phyloP scores from a whole-genome alignment of 2,888 invertebrate species.

The Tanaodytes sp. region DNA sequence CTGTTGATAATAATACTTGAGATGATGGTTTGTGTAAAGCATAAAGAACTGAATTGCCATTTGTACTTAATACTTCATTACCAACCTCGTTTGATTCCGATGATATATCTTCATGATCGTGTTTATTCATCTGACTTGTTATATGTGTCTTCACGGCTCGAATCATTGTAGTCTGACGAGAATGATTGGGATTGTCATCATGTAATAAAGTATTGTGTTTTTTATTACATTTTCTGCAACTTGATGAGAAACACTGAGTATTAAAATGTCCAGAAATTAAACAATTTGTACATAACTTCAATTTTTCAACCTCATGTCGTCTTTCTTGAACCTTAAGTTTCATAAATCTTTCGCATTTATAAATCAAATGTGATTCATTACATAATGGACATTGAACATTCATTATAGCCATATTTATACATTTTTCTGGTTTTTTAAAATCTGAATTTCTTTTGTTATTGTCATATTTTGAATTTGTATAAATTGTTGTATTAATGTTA shows the following conservation, averaged over 20 bases:
- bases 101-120: neutral
- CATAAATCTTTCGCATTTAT: constrained; percentile 1
- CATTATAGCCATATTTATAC: too few relatives aligned
- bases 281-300: constrained; percentile 14
- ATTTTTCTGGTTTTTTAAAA: too few relatives aligned
- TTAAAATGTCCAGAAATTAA: constrained; percentile 2
- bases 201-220: constrained; percentile 19
- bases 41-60: neutral
- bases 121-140: too few relatives aligned
- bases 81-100: too few relatives aligned
- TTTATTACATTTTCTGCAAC: constrained; percentile 11
- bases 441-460: too few relatives aligned
- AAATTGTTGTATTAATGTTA: too few relatives aligned
- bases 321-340: neutral
- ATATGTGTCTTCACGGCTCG: too few relatives aligned
- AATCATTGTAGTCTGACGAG: neutral
- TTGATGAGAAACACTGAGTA: neutral
- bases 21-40: neutral
- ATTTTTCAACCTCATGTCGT: constrained; percentile 5
- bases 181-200: neutral
- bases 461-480: too few relatives aligned
- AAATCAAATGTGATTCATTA: constrained; percentile 8
- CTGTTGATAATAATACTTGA: constrained; percentile 18
- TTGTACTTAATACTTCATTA: neutral
- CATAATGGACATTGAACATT: neutral